Evolutionary conservation across 2,113 vertebrate genomes (phyloP).

Genomic region (Leucosticte australis): DNA sequence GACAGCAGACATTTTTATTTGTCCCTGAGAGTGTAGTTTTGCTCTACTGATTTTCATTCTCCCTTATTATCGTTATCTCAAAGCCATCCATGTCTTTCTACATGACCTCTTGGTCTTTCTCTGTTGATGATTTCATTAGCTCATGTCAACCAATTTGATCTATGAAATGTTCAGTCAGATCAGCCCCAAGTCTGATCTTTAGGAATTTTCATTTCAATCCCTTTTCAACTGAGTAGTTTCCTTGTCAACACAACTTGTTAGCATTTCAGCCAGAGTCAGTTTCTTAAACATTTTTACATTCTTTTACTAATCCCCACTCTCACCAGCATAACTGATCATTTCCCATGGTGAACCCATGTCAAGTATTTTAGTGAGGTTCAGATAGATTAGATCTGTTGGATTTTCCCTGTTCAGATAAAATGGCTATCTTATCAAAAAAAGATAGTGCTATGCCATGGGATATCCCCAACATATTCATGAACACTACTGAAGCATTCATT

Average conservation of each 20-base stretch:
- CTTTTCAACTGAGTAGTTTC: background rate
- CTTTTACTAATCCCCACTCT: conserved; percentile 17
- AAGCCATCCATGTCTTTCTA: conserved; percentile 11
- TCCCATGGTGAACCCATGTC: background rate
- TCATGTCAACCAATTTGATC: background rate
- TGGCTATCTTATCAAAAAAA: background rate
- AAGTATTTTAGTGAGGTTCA: conserved; percentile 6
- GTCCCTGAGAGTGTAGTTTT: background rate
- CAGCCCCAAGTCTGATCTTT: background rate
- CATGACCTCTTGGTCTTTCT: background rate
- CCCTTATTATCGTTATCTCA: conserved; percentile 20
- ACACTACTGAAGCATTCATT: background rate
- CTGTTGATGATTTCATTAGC: background rate
- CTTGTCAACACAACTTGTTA: background rate
- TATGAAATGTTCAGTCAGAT: background rate
- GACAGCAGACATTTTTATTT: conserved; percentile 11
- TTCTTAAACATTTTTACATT: conserved; percentile 22
- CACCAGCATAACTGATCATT: background rate
- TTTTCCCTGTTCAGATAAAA: background rate
- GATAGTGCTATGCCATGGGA: background rate
- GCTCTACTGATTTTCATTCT: conserved; percentile 19
- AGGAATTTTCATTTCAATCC: background rate
- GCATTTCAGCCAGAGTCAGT: background rate
- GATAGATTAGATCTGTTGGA: background rate
- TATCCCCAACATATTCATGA: background rate